phyloP scores from a whole-genome alignment of 2,797 vertebrate species.

The Hyperoplus immaculatus region DNA sequence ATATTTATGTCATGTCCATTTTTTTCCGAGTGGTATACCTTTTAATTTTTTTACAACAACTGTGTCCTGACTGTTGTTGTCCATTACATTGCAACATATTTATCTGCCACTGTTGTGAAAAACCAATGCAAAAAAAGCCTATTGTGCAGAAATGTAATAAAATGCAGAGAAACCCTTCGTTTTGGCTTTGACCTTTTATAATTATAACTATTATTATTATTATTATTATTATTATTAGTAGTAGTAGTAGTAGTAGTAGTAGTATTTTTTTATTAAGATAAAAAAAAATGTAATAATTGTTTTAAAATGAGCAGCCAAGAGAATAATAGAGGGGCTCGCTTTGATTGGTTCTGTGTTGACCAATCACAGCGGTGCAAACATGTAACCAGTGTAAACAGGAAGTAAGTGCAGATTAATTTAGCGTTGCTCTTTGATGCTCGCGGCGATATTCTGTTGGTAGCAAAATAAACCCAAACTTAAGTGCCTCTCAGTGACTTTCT shows the following conservation, averaged over 20 bases:
- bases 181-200: constrained; percentile 4
- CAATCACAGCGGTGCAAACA: constrained; percentile 62
- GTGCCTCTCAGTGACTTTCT: rapidly evolving
- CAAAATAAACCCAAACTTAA: neutral
- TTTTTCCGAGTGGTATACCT: constrained; percentile 55
- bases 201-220: too few relatives aligned
- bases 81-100: constrained; percentile 57
- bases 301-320: too few relatives aligned
- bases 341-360: constrained; percentile 55
- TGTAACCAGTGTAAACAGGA: constrained; percentile 73
- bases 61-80: constrained; percentile 47
- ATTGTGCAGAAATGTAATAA: constrained; percentile 76
- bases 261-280: neutral
- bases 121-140: constrained; percentile 68
- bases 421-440: neutral
- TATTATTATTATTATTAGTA: too few relatives aligned
- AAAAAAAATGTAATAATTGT: neutral
- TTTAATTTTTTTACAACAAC: constrained; percentile 45
- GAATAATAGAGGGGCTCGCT: neutral
- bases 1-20: constrained; percentile 53
- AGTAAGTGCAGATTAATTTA: constrained; percentile 25
- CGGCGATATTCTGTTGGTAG: neutral
- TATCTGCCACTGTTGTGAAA: constrained; percentile 75
- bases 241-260: too few relatives aligned
- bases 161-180: constrained; percentile 29